A percentile compares a stretch with the other conserved stretches of the same genome.
These are phyloP conservation scores for Calliopsis andreniformis DNA, from an alignment of 1,140 invertebrate species.

Conservation along the genomic window DNA sequence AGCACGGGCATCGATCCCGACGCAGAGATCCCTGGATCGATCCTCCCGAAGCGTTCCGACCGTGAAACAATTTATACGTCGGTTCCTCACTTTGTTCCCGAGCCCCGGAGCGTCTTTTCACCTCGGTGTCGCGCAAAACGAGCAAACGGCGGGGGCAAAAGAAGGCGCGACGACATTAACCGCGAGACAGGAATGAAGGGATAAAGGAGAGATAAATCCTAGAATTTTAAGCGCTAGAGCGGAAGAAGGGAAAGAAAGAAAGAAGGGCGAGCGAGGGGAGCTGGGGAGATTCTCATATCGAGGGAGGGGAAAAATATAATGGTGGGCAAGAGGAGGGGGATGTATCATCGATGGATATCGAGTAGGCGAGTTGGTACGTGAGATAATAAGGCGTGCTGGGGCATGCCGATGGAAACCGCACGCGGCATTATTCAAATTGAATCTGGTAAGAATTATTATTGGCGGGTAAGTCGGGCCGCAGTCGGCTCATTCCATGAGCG, in stretches of 20 bases:
- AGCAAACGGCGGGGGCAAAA: background rate
- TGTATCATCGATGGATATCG: constrained; percentile 75
- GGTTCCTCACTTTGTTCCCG: too few relatives aligned
- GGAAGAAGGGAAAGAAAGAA: constrained; percentile 23
- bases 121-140: constrained; percentile 27
- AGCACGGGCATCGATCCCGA: constrained; percentile 1
- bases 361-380: constrained; percentile 77
- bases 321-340: constrained; percentile 45
- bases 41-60: background rate
- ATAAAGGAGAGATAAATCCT: constrained; percentile 57
- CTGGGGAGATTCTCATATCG: constrained; percentile 1
- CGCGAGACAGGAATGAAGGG: constrained; percentile 52
- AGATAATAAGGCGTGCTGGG: constrained; percentile 79
- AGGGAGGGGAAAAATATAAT: constrained; percentile 62
- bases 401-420: constrained; percentile 79
- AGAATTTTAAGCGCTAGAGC: constrained; percentile 54
- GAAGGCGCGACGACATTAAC: constrained; percentile 30
- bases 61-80: background rate
- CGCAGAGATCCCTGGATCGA: constrained; percentile 1
- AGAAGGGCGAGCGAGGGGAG: background rate
- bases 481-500: constrained; percentile 71
- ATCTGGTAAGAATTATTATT: constrained; percentile 80
- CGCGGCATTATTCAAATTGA: constrained; percentile 81
- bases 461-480: constrained; percentile 71
- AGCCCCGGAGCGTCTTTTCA: background rate